These are phyloP conservation scores for Drosophila sechellia DNA, from an alignment of 1,140 invertebrate species.

Conservation along the genomic window DNA sequence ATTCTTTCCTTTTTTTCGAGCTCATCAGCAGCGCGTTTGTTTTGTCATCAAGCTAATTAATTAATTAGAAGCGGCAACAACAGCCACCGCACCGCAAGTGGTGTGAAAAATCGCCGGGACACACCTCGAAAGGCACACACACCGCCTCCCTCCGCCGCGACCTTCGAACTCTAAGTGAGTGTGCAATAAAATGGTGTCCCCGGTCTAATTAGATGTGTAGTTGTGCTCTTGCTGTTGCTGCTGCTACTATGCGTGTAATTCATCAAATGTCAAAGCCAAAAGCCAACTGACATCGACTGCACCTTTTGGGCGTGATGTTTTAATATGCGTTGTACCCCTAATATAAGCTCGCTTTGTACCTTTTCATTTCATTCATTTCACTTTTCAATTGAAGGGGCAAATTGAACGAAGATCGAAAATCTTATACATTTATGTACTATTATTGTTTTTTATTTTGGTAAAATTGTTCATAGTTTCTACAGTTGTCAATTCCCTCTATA, in stretches of 20 bases:
- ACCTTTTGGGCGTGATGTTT: constrained; percentile 66
- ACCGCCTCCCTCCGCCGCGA: neutral
- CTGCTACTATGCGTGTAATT: constrained; percentile 55
- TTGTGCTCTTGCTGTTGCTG: constrained; percentile 10
- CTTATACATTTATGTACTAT: too few species aligned
- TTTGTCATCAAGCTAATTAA: constrained; percentile 82
- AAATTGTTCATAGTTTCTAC: too few species aligned
- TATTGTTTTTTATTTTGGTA: too few species aligned
- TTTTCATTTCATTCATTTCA: neutral
- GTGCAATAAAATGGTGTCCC: constrained; percentile 75
- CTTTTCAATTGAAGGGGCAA: too few species aligned
- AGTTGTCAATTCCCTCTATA: too few species aligned
- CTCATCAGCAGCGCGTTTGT: constrained; percentile 70
- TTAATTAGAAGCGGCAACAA: constrained; percentile 68
- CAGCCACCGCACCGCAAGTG: constrained; percentile 39
- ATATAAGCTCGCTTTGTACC: neutral
- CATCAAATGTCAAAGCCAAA: constrained; percentile 73
- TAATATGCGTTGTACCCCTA: constrained; percentile 37
- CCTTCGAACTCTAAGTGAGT: constrained; percentile 26
- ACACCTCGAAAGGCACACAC: constrained; percentile 51
- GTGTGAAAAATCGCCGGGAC: constrained; percentile 70
- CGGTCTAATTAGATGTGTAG: constrained; percentile 75
- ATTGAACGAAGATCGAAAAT: too few species aligned
- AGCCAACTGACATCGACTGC: constrained; percentile 63
- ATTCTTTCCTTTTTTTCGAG: constrained; percentile 9